These are phyloP conservation scores for Drosophila bipectinata DNA, from an alignment of 1,140 invertebrate species.

Conservation along the genomic window DNA sequence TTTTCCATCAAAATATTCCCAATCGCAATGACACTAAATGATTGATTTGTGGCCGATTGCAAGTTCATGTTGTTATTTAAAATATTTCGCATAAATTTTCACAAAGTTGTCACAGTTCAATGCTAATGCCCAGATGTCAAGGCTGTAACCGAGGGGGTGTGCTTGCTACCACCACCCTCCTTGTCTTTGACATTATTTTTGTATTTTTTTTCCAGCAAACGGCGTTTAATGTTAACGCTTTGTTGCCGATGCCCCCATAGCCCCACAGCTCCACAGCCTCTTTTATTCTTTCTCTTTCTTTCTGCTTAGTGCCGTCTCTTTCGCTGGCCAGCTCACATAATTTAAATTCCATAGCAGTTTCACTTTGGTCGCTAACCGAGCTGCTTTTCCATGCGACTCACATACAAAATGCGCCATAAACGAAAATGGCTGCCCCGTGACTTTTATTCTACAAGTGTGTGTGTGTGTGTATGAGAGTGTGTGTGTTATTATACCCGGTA, in stretches of 20 bases:
- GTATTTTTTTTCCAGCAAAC: slow-evolving; percentile 26
- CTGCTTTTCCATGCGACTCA: slow-evolving; percentile 56
- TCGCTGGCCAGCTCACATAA: slow-evolving; percentile 25
- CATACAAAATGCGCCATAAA: slow-evolving; percentile 53
- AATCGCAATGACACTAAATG: neutral
- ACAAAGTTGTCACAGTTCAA: slow-evolving; percentile 6
- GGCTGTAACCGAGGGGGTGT: neutral
- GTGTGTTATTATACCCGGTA: neutral
- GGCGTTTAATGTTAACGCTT: slow-evolving; percentile 59
- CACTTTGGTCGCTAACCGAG: slow-evolving; percentile 46
- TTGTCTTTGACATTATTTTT: slow-evolving; percentile 48
- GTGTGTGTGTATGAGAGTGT: neutral
- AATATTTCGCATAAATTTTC: neutral
- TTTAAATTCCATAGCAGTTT: slow-evolving; percentile 64
- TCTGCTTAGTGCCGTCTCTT: neutral
- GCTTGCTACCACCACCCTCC: neutral
- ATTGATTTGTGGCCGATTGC: slow-evolving; percentile 3
- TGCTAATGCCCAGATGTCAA: slow-evolving; percentile 21
- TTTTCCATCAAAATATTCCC: neutral
- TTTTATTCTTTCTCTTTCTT: neutral
- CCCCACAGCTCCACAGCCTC: neutral
- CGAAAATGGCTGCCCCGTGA: slow-evolving; percentile 53
- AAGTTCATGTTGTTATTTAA: neutral
- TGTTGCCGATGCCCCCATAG: slow-evolving; percentile 25
- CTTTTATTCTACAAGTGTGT: slow-evolving; percentile 4